A percentile compares a stretch with the other conserved stretches of the same genome.
Evolutionary conservation across 2,113 vertebrate species (phyloP).

Genomic region (Ochotona princeps): DNA sequence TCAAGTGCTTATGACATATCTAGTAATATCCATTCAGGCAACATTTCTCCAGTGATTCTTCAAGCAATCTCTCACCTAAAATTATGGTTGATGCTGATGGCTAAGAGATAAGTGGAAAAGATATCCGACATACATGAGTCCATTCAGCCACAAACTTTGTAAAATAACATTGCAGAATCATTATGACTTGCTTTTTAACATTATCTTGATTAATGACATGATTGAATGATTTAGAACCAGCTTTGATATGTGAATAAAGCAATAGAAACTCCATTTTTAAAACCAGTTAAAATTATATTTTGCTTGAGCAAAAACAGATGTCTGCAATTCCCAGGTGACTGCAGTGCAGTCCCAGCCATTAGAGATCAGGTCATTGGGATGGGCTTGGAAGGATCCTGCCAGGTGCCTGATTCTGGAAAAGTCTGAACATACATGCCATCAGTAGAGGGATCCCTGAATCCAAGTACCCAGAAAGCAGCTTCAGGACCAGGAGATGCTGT

Average conservation of each 20-base stretch:
- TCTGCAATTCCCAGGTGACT: background rate
- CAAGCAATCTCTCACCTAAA: background rate
- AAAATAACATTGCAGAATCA: background rate
- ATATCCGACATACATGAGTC: background rate
- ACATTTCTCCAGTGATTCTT: background rate
- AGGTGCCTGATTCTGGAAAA: background rate
- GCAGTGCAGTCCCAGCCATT: background rate
- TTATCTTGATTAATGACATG: conserved; percentile 2
- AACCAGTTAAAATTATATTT: background rate
- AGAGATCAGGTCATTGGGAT: background rate
- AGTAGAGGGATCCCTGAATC: background rate
- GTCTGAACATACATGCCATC: background rate
- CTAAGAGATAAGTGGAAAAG: background rate
- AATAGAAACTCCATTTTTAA: background rate
- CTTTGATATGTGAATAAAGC: background rate
- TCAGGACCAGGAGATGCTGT: background rate
- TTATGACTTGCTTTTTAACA: conserved; percentile 15
- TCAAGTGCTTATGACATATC: background rate
- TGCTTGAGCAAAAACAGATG: background rate
- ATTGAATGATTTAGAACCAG: conserved; percentile 13
- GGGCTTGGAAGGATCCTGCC: background rate
- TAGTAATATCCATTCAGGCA: background rate
- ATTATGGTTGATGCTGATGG: background rate
- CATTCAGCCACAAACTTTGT: background rate
- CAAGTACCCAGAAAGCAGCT: background rate